Conservation (phyloP, 2,888 invertebrate species). For the Pristionchus entomophagus region DNA sequence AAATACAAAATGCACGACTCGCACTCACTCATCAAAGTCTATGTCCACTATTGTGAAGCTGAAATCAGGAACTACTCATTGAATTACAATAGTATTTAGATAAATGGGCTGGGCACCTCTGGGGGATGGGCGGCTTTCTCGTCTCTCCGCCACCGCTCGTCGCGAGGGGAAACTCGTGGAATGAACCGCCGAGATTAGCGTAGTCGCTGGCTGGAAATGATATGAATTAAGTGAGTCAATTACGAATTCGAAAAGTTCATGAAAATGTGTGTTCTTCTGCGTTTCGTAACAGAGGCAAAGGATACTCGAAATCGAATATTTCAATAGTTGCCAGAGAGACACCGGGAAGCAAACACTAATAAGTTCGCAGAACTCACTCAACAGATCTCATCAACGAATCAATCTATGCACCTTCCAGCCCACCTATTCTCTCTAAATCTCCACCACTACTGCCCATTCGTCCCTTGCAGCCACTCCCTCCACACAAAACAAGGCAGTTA, state of each 20-base stretch:
- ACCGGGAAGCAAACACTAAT: no score
- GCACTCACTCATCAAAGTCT: constrained; percentile 22
- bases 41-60: constrained; percentile 38
- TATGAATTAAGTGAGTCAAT: neutral
- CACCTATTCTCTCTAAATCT: constrained; percentile 5
- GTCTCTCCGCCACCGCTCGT: constrained; percentile 9
- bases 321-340: no score
- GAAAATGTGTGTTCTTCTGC: no score
- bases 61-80: neutral
- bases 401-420: neutral
- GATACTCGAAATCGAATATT: no score
- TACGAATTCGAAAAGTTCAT: neutral
- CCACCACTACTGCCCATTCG: neutral
- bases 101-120: neutral
- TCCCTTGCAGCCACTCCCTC: neutral
- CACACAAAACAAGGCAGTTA: constrained; percentile 44
- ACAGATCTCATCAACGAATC: neutral
- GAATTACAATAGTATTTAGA: neutral
- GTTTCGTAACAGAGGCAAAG: no score
- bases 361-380: no score
- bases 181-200: constrained; percentile 38
- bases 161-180: constrained; percentile 20
- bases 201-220: constrained; percentile 26
- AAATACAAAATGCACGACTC: neutral
- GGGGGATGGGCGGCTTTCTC: constrained; percentile 8